Evolutionary conservation across 2,888 invertebrate genomes (phyloP).

Genomic region (Polydrusus pterygomalis): DNA sequence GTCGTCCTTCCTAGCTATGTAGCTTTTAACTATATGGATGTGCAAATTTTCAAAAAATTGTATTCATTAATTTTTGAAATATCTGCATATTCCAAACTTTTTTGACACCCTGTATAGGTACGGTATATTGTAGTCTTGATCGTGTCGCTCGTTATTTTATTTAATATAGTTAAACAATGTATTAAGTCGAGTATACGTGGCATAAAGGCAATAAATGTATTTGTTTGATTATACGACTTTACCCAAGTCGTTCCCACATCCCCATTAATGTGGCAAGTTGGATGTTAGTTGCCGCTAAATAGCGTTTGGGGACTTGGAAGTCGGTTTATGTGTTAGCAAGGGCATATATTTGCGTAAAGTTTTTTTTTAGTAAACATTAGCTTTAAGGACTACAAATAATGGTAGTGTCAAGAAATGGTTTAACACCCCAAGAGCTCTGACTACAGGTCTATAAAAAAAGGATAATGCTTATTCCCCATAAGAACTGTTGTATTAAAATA

Average conservation of each 20-base stretch:
- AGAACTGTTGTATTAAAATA: no score
- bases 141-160: no score
- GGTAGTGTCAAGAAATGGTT: neutral
- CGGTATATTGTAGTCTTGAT: no score
- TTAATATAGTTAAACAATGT: conserved; percentile 4
- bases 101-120: no score
- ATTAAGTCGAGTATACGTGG: conserved; percentile 4
- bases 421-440: neutral
- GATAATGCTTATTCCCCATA: no score
- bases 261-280: conserved; percentile 24
- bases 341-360: conserved; percentile 5
- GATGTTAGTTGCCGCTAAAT: conserved; percentile 23
- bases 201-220: conserved; percentile 9
- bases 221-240: conserved; percentile 28
- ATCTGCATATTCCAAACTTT: no score
- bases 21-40: no score
- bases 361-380: neutral
- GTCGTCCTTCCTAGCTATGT: no score
- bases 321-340: neutral
- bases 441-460: no score
- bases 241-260: conserved; percentile 23
- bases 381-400: neutral
- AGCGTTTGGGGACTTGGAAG: conserved; percentile 9
- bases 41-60: no score
- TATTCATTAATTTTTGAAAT: no score